Percentiles rank a stretch among this genome's conserved stretches.
phyloP scores from a whole-genome alignment of 2,113 vertebrate species.

The Mohoua ochrocephala region DNA sequence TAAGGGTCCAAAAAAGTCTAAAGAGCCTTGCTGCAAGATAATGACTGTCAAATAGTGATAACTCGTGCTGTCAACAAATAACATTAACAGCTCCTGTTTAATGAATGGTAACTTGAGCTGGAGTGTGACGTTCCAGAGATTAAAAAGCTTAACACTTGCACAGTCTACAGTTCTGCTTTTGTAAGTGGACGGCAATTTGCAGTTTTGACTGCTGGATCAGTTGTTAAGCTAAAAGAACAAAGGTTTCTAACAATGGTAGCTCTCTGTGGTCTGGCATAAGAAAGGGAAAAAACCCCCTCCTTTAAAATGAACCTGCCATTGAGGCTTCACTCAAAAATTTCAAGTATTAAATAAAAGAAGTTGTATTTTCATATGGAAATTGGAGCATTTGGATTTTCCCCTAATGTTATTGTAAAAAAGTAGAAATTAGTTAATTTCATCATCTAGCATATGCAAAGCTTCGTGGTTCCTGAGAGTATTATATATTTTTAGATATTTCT shows the following conservation, averaged over 20 bases:
- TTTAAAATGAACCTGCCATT: not conserved
- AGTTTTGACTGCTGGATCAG: not conserved
- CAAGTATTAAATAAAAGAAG: not conserved
- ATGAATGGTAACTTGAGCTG: not conserved
- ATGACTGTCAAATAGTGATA: not conserved
- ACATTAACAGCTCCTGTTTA: not conserved
- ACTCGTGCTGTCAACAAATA: conserved; percentile 18
- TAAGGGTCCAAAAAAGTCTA: not conserved
- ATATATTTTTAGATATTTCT: not conserved
- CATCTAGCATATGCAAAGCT: not conserved
- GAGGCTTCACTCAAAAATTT: not conserved
- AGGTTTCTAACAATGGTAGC: not conserved
- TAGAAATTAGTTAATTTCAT: not conserved
- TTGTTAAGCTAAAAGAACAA: not conserved
- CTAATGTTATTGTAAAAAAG: not conserved
- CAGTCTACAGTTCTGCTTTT: not conserved
- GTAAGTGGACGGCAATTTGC: not conserved
- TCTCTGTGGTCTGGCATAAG: not conserved
- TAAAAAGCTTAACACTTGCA: not conserved
- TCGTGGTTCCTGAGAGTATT: not conserved
- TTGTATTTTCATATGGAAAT: not conserved
- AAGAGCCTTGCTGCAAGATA: conserved; percentile 9
- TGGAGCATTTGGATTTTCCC: not conserved
- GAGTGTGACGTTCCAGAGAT: not conserved
- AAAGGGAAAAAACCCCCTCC: not conserved